phyloP scores from a whole-genome alignment of 2,113 vertebrate species.

The Numenius arquata region DNA sequence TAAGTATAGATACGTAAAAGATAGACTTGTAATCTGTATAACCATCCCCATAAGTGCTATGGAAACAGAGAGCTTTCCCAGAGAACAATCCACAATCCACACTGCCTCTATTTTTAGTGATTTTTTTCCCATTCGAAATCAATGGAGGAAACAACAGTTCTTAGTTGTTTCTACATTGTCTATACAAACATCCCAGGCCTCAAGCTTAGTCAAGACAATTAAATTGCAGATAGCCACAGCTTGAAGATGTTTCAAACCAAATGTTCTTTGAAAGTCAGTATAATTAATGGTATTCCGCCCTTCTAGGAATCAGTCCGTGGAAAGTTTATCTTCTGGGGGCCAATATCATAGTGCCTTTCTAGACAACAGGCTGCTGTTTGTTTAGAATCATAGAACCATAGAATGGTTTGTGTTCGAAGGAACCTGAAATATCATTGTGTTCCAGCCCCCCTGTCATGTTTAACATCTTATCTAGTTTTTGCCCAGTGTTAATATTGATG shows the following conservation, averaged over 20 bases:
- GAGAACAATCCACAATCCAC: neutral
- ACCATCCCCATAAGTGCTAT: accelerated
- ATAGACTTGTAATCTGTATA: neutral
- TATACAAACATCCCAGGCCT: neutral
- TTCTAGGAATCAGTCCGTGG: neutral
- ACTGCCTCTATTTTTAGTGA: neutral
- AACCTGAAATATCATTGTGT: no score
- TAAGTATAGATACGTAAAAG: neutral
- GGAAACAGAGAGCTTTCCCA: neutral
- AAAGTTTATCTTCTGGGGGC: neutral
- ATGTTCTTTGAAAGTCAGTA: neutral
- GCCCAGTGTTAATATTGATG: neutral
- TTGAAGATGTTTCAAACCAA: neutral
- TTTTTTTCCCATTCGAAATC: neutral
- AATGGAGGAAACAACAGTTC: neutral
- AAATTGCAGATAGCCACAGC: neutral
- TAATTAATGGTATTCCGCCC: neutral
- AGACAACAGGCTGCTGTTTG: neutral
- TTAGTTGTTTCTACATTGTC: neutral
- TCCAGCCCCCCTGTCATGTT: neutral
- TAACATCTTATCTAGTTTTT: neutral
- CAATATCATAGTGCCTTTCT: neutral
- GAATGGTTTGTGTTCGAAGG: no score
- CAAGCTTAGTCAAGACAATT: neutral
- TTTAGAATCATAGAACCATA: neutral